A percentile compares a stretch with the other conserved stretches of the same genome.
Evolutionary conservation across 1,140 invertebrate species (phyloP).

Genomic region (Penaeus indicus): DNA sequence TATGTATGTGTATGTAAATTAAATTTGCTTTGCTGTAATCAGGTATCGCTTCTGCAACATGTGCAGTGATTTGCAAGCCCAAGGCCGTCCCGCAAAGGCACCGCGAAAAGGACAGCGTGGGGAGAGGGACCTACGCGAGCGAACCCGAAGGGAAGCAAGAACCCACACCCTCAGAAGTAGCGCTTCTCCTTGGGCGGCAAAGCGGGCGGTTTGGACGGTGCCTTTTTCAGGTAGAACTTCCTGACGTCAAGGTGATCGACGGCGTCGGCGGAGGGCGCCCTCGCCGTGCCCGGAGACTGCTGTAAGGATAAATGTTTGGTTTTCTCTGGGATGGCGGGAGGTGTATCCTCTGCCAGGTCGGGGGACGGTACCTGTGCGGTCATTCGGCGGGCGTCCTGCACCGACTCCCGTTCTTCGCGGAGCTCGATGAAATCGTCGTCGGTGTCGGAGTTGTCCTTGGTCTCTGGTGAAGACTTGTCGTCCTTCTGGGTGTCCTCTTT

Average conservation of each 20-base stretch:
- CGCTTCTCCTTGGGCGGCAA: conserved; percentile 51
- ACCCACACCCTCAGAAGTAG: conserved; percentile 12
- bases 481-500: not conserved
- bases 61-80: not conserved
- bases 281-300: not conserved
- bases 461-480: not conserved
- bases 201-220: conserved; percentile 37
- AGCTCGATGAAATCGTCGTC: conserved; percentile 53
- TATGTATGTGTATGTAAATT: too few relatives aligned
- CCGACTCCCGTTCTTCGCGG: conserved; percentile 27
- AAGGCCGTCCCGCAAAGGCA: not conserved
- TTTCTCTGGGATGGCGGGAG: not conserved
- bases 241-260: conserved; percentile 30
- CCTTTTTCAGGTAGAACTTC: conserved; percentile 46
- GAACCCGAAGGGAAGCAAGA: too few relatives aligned
- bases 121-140: too few relatives aligned
- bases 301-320: not conserved
- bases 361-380: conserved; percentile 34
- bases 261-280: not conserved
- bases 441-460: not conserved
- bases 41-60: not conserved
- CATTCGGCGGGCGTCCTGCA: conserved; percentile 41
- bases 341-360: not conserved
- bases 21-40: not conserved
- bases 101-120: too few relatives aligned